These are phyloP conservation scores for Xiphophorus couchianus DNA, from an alignment of 2,113 vertebrate species.

Conservation along the genomic window DNA sequence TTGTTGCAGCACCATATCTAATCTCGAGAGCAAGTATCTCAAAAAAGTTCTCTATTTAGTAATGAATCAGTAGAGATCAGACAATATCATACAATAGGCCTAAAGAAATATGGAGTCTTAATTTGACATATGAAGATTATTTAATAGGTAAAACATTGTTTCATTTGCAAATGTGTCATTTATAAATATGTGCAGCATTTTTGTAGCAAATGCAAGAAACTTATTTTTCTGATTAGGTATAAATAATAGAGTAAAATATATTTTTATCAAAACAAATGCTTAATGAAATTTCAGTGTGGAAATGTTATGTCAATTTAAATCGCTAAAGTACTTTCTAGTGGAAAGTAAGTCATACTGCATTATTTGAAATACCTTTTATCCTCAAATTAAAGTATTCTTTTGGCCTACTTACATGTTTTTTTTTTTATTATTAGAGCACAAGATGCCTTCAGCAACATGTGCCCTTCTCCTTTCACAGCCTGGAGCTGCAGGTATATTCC, in stretches of 20 bases:
- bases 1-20: constrained; percentile 64
- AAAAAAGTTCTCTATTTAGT: background rate
- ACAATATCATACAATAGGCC: background rate
- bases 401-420: constrained; percentile 4
- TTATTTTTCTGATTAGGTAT: background rate
- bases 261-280: background rate
- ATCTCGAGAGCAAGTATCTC: constrained; percentile 54
- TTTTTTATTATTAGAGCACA: constrained; percentile 10
- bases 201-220: too few species aligned
- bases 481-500: constrained; percentile 29
- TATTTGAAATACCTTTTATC: background rate
- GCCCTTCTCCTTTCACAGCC: constrained; percentile 7
- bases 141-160: too few species aligned
- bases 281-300: background rate
- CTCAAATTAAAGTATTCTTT: constrained; percentile 5
- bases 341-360: constrained; percentile 34
- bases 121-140: too few species aligned
- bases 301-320: background rate
- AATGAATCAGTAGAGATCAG: constrained; percentile 17
- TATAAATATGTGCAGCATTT: too few species aligned
- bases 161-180: too few species aligned
- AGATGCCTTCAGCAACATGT: constrained; percentile 15
- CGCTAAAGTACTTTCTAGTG: constrained; percentile 56
- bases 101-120: too few species aligned
- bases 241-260: background rate